phyloP scores from a whole-genome alignment of 2,797 vertebrate species.

The Parambassis ranga region DNA sequence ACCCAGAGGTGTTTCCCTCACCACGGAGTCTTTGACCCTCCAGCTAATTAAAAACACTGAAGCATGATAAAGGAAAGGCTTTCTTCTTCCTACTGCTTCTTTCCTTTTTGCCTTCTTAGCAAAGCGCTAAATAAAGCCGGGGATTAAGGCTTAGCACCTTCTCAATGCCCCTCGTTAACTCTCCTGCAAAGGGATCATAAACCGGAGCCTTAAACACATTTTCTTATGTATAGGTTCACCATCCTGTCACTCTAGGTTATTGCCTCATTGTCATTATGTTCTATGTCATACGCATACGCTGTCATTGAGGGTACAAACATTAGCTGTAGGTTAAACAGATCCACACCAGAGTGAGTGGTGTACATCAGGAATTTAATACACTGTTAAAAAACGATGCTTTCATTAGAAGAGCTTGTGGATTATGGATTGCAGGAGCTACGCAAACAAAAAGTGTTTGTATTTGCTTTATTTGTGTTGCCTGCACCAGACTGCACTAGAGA shows the following conservation, averaged over 20 bases:
- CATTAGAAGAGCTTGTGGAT: too few relatives aligned
- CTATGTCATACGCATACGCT: too few relatives aligned
- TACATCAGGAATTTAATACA: too few relatives aligned
- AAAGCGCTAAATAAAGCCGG: conserved; percentile 8
- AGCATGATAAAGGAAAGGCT: conserved; percentile 9
- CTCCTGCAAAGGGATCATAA: not conserved
- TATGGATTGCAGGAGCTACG: too few relatives aligned
- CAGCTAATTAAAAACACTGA: conserved; percentile 47
- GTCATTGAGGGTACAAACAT: not conserved
- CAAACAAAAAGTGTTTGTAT: not conserved
- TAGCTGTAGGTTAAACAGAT: too few relatives aligned
- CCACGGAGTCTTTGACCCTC: conserved; percentile 17
- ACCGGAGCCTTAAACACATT: not conserved
- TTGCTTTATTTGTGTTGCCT: not conserved
- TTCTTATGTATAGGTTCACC: not conserved
- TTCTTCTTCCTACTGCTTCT: conserved; percentile 23
- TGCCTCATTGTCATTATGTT: too few relatives aligned
- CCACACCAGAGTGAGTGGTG: too few relatives aligned
- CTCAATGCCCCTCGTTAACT: not conserved
- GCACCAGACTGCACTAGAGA: not conserved
- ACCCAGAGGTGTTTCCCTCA: conserved; percentile 20
- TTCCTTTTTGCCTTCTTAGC: conserved; percentile 4
- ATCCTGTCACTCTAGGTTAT: not conserved
- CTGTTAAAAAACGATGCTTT: too few relatives aligned
- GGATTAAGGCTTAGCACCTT: conserved; percentile 39